phyloP scores from a whole-genome alignment of 2,888 invertebrate species.

The Azorinus chamasolen region DNA sequence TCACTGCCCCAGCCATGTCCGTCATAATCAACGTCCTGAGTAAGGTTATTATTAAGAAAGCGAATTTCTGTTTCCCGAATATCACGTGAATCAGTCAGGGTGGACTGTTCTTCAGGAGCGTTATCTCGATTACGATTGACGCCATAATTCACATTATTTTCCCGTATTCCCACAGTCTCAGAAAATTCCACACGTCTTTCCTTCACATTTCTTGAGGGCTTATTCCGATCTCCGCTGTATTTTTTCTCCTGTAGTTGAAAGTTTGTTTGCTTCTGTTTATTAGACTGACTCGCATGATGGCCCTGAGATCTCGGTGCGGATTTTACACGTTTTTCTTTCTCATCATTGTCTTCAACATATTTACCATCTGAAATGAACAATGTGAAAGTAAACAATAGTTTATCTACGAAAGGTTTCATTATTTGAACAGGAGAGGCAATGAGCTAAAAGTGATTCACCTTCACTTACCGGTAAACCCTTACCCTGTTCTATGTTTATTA shows the following conservation, averaged over 20 bases:
- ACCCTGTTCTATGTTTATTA: too few species aligned
- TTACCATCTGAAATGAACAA: slow-evolving; percentile 62
- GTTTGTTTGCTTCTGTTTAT: slow-evolving; percentile 28
- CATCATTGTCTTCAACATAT: slow-evolving; percentile 47
- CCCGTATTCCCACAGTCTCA: slow-evolving; percentile 32
- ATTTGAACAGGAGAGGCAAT: too few species aligned
- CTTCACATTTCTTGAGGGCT: slow-evolving; percentile 2
- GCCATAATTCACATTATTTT: slow-evolving; percentile 42
- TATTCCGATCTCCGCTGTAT: slow-evolving; percentile 28
- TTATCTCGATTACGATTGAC: slow-evolving; percentile 19
- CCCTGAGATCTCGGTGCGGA: slow-evolving; percentile 15
- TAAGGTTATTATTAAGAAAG: slow-evolving; percentile 76
- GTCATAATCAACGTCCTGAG: slow-evolving; percentile 48
- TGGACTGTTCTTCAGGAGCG: slow-evolving; percentile 56
- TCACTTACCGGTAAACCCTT: too few species aligned
- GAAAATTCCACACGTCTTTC: slow-evolving; percentile 60
- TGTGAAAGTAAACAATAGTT: neutral
- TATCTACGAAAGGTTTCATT: too few species aligned
- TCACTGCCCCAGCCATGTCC: slow-evolving; percentile 22
- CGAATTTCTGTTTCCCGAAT: slow-evolving; percentile 79
- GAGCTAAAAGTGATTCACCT: too few species aligned
- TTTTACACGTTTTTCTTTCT: neutral
- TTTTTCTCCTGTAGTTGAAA: slow-evolving; percentile 54
- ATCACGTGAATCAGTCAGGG: slow-evolving; percentile 76
- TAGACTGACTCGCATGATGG: slow-evolving; percentile 21